phyloP scores from a whole-genome alignment of 35 echinoderm and acorn worm species.

The Apostichopus japonicus region DNA sequence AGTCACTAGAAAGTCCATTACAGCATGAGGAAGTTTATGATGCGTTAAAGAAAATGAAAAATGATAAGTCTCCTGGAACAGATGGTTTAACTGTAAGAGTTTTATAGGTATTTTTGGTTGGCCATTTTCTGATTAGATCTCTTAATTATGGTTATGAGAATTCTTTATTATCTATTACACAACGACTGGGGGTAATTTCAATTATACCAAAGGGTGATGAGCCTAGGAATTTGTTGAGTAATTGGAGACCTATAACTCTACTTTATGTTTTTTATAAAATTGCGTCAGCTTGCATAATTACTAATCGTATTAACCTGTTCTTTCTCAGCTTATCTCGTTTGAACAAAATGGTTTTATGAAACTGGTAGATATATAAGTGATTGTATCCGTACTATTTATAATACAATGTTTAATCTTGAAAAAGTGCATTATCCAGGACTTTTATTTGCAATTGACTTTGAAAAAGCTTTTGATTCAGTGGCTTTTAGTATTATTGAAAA shows the following conservation, averaged over 20 bases:
- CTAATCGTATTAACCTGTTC: too few relatives aligned
- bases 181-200: neutral
- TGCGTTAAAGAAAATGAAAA: constrained; percentile 19
- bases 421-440: neutral
- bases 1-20: constrained; percentile 36
- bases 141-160: neutral
- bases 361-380: constrained; percentile 4
- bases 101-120: constrained; percentile 5
- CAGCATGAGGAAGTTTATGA: constrained; percentile 20
- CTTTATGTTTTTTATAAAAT: constrained; percentile 9
- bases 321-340: constrained; percentile 4
- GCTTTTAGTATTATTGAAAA: neutral
- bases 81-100: constrained; percentile 48
- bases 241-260: constrained; percentile 8
- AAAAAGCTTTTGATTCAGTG: constrained; percentile 14
- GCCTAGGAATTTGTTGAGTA: constrained; percentile 4
- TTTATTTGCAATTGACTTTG: neutral
- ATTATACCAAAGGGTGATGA: neutral
- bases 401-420: neutral
- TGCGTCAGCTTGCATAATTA: neutral
- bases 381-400: neutral
- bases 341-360: constrained; percentile 12
- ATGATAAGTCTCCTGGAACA: constrained; percentile 39
- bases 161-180: neutral
- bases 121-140: constrained; percentile 3